Percentiles rank a stretch among this genome's conserved stretches.
Evolutionary conservation across 2,888 invertebrate species (phyloP).

Genomic region (Apocheima hispidaria): DNA sequence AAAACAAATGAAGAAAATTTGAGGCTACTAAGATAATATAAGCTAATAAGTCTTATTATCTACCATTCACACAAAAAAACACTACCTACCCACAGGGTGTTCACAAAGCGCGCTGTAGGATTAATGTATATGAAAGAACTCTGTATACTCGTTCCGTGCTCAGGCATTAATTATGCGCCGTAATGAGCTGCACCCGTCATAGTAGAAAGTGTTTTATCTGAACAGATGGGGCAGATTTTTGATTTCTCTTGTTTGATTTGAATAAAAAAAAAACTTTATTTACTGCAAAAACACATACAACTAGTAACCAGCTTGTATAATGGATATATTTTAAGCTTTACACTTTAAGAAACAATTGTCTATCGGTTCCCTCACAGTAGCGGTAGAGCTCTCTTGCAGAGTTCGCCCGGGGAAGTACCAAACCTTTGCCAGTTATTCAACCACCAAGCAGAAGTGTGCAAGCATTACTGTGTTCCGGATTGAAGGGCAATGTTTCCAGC

Average conservation of each 20-base stretch:
- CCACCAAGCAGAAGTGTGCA: too few relatives aligned
- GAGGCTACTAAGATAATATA: background rate
- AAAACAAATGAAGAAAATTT: background rate
- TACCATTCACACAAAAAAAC: background rate
- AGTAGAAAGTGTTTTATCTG: slow-evolving; percentile 32
- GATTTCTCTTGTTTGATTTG: background rate
- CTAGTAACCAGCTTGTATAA: too few relatives aligned
- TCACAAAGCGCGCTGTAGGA: slow-evolving; percentile 43
- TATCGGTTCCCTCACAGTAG: too few relatives aligned
- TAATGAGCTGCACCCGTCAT: slow-evolving; percentile 69
- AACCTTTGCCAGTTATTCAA: too few relatives aligned
- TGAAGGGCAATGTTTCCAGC: too few relatives aligned
- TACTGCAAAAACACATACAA: background rate
- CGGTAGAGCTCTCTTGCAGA: too few relatives aligned
- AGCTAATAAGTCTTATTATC: background rate
- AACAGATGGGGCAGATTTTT: slow-evolving; percentile 19
- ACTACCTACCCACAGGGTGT: slow-evolving; percentile 44
- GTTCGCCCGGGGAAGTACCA: too few relatives aligned
- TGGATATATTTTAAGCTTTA: too few relatives aligned
- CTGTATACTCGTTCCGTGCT: slow-evolving; percentile 58
- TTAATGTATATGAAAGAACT: slow-evolving; percentile 28
- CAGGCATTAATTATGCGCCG: slow-evolving; percentile 72
- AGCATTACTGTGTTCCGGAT: too few relatives aligned
- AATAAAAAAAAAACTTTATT: too few relatives aligned
- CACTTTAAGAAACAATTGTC: too few relatives aligned